A percentile compares a stretch with the other conserved stretches of the same genome.
These are phyloP conservation scores for Ylistrum balloti DNA, from an alignment of 1,140 invertebrate genomes.

Conservation along the genomic window DNA sequence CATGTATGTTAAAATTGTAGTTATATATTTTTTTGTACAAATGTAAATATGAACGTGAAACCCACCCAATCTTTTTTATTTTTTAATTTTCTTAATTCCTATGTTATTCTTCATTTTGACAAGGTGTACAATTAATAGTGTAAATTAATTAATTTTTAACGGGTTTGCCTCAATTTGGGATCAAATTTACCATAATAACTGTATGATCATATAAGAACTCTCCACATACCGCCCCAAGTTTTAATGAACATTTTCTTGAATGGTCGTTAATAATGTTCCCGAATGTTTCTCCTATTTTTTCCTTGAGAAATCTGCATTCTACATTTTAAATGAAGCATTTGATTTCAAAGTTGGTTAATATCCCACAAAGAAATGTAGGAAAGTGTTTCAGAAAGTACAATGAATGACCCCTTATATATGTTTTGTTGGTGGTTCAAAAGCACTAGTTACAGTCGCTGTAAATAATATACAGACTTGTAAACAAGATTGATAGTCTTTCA, in stretches of 20 bases:
- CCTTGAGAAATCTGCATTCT: background rate
- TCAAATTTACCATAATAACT: background rate
- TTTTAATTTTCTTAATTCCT: background rate
- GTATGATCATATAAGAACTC: too few species aligned
- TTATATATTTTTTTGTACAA: constrained; percentile 27
- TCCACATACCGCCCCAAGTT: background rate
- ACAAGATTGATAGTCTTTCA: too few species aligned
- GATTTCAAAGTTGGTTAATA: background rate
- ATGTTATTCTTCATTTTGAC: background rate
- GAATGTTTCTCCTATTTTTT: background rate
- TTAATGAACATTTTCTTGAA: background rate
- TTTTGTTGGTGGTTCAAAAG: too few species aligned
- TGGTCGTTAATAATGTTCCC: background rate
- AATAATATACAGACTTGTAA: too few species aligned
- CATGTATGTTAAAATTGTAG: background rate
- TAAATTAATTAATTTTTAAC: constrained; percentile 18
- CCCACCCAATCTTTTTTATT: background rate
- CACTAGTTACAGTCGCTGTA: too few species aligned
- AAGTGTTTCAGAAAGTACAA: too few species aligned
- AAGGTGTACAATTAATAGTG: constrained; percentile 7
- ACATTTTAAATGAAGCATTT: background rate
- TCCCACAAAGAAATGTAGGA: background rate
- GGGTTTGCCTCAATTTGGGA: constrained; percentile 11
- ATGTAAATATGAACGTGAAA: background rate
- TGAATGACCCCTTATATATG: too few species aligned